phyloP scores from a whole-genome alignment of 1,140 invertebrate genomes.

The Drosophila aff. region DNA sequence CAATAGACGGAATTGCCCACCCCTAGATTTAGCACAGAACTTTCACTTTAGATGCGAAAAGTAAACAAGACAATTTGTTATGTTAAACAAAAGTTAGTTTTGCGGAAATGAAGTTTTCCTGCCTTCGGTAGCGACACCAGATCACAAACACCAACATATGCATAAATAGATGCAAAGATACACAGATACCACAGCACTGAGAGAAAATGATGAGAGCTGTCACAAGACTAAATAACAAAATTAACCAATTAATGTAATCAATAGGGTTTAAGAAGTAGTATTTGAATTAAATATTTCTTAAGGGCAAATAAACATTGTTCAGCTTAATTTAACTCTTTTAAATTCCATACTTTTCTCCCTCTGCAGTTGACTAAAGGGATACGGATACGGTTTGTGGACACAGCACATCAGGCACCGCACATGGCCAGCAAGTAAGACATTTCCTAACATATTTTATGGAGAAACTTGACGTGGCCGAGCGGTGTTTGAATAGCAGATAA shows the following conservation, averaged over 20 bases:
- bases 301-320: no score
- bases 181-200: slow-evolving; percentile 8
- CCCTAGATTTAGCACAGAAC: slow-evolving; percentile 19
- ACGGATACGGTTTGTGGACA: slow-evolving; percentile 22
- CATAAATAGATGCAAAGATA: slow-evolving; percentile 42
- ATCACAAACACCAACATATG: slow-evolving; percentile 13
- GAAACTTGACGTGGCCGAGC: slow-evolving; percentile 20
- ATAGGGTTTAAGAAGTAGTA: no score
- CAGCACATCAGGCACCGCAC: slow-evolving; percentile 29
- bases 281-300: neutral
- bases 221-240: no score
- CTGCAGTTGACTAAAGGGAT: neutral
- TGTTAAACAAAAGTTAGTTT: slow-evolving; percentile 83
- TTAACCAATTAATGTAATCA: neutral
- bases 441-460: slow-evolving; percentile 71
- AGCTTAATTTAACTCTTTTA: fast-evolving
- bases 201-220: neutral
- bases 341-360: neutral
- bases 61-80: slow-evolving; percentile 83
- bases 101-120: slow-evolving; percentile 83
- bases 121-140: slow-evolving; percentile 61
- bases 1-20: neutral
- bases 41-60: slow-evolving; percentile 65
- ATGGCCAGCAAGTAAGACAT: slow-evolving; percentile 60
- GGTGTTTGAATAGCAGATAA: slow-evolving; percentile 27